Conservation (phyloP, 2,888 invertebrate species). For the Horisme vitalbata region DNA sequence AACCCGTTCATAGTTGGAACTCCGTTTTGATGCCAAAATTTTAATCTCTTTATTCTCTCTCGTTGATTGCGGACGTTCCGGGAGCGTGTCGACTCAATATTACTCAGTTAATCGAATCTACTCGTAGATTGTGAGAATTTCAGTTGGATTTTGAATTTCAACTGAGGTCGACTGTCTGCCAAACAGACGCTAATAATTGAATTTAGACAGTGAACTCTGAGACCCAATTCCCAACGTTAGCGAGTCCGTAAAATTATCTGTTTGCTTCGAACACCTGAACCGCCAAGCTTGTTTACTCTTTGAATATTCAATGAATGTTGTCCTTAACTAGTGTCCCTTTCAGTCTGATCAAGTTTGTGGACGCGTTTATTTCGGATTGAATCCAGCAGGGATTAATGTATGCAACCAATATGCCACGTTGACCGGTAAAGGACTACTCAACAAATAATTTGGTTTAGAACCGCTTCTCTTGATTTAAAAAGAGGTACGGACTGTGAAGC, state of each 20-base stretch:
- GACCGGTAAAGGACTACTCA: neutral
- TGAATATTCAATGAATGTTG: slow-evolving; percentile 30
- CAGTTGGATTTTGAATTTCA: slow-evolving; percentile 34
- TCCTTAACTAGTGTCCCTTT: slow-evolving; percentile 24
- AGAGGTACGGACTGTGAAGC: no score
- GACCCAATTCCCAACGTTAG: slow-evolving; percentile 37
- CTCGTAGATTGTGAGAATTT: slow-evolving; percentile 36
- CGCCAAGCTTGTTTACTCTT: slow-evolving; percentile 29
- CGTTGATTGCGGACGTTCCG: slow-evolving; percentile 39
- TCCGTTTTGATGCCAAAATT: slow-evolving; percentile 31
- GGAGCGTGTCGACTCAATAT: slow-evolving; percentile 46
- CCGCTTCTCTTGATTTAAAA: neutral
- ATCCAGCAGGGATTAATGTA: slow-evolving; percentile 4
- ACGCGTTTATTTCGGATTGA: slow-evolving; percentile 10
- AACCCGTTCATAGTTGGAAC: slow-evolving; percentile 36
- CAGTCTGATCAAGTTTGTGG: slow-evolving; percentile 13
- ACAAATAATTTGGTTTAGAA: slow-evolving; percentile 5
- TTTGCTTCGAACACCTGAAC: slow-evolving; percentile 42
- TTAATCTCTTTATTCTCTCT: slow-evolving; percentile 34
- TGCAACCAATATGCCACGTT: slow-evolving; percentile 4
- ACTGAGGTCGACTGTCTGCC: slow-evolving; percentile 37
- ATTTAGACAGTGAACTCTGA: slow-evolving; percentile 45
- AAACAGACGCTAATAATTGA: slow-evolving; percentile 49
- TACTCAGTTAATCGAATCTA: slow-evolving; percentile 49
- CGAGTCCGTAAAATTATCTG: slow-evolving; percentile 44